phyloP scores from a whole-genome alignment of 2,113 vertebrate species.

The Furnarius figulus region DNA sequence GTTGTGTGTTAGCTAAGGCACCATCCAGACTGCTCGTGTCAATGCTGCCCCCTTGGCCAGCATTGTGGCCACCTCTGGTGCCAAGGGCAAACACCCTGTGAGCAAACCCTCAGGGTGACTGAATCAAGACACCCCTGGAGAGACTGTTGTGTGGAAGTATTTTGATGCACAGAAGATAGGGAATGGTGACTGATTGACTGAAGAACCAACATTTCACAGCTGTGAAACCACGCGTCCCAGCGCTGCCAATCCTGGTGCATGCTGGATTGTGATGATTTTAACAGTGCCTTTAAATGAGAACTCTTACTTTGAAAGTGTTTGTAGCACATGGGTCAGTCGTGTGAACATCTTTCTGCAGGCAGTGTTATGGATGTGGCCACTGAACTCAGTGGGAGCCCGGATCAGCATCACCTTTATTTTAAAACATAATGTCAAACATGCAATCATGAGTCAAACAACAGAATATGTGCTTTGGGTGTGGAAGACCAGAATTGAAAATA shows the following conservation, averaged over 20 bases:
- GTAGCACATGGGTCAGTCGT: not conserved
- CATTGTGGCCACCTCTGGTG: not conserved
- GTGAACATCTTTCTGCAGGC: not conserved
- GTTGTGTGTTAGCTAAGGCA: not conserved
- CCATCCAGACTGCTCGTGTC: not conserved
- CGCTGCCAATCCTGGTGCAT: not conserved
- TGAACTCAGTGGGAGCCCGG: not conserved
- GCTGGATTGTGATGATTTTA: not conserved
- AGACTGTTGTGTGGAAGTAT: not conserved
- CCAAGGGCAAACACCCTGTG: not conserved
- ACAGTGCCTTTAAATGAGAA: not conserved
- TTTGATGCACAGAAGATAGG: not conserved
- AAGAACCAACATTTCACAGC: not conserved
- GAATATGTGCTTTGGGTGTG: fast-evolving
- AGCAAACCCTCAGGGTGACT: not conserved
- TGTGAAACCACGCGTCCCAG: not conserved
- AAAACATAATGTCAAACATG: constrained; percentile 20
- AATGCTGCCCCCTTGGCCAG: not conserved
- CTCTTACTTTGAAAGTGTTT: not conserved
- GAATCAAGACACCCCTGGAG: not conserved
- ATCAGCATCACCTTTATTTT: not conserved
- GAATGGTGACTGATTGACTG: fast-evolving
- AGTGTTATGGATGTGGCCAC: not conserved
- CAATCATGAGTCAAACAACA: not conserved
- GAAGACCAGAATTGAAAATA: not conserved